Conservation (phyloP, 2,797 vertebrate species). For the Rhyacichthys aspro region DNA sequence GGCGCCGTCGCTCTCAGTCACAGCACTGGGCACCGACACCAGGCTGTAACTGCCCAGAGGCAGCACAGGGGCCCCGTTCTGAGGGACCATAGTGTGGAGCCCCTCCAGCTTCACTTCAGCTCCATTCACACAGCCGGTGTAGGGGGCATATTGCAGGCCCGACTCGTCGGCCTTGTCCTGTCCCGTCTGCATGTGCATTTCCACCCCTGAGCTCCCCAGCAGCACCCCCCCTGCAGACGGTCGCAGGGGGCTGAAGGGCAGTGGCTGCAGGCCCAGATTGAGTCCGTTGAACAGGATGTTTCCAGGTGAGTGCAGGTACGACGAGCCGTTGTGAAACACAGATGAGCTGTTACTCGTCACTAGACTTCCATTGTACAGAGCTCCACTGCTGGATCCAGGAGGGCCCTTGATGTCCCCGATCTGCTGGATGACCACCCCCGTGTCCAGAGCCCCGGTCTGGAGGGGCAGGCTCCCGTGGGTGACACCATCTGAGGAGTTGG, state of each 20-base stretch:
- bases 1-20: slow-evolving; percentile 82
- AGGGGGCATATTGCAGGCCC: slow-evolving; percentile 83
- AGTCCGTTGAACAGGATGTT: slow-evolving; percentile 95
- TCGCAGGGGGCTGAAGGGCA: slow-evolving; percentile 87
- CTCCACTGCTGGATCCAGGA: slow-evolving; percentile 84
- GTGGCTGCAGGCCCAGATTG: slow-evolving; percentile 89
- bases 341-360: slow-evolving; percentile 87
- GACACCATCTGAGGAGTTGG: slow-evolving; percentile 85
- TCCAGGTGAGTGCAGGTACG: slow-evolving; percentile 92
- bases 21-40: slow-evolving; percentile 89
- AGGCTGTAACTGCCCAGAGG: slow-evolving; percentile 96
- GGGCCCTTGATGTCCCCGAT: slow-evolving; percentile 96
- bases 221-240: slow-evolving; percentile 73
- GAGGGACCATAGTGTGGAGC: slow-evolving; percentile 84
- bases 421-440: slow-evolving; percentile 91
- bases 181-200: slow-evolving; percentile 84
- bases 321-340: slow-evolving; percentile 93
- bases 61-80: slow-evolving; percentile 90
- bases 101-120: slow-evolving; percentile 92
- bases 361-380: slow-evolving; percentile 89
- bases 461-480: slow-evolving; percentile 81
- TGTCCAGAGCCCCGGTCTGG: slow-evolving; percentile 75
- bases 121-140: slow-evolving; percentile 86
- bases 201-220: slow-evolving; percentile 86
- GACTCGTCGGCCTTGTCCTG: slow-evolving; percentile 87